Evolutionary conservation across 2,797 vertebrate species (phyloP), one percentile per base, ranked within the genome.

Genomic region (Anniella stebbinsi): DNA sequence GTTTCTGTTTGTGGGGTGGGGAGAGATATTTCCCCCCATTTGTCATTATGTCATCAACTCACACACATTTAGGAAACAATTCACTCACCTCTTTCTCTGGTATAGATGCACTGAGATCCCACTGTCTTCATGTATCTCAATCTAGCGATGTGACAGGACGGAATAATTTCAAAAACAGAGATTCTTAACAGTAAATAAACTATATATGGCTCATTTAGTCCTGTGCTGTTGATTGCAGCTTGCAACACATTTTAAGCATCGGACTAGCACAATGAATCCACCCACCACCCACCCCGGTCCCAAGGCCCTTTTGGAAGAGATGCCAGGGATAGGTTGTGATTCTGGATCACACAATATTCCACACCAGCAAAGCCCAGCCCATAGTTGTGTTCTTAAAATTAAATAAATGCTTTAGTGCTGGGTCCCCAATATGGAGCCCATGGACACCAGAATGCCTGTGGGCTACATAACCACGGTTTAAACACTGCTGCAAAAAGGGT

Each of bases 1-100:
- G 75, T 18, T 33, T 23, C 54, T 91, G 60, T 28, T 36, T 41
- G 60, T 41, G 41, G 60, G 45, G 15, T 23, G n/a, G 15, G 25
- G 13, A n/a, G 10, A 10, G 23, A 33, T 38, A 41, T 90, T 48
- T 33, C 12, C 1, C 63, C 7, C 2, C 38, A 33, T 84, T 85
- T 85, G 72, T 70, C 78, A 85, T 80, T 89, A 86, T n/a, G 51
- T 66, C 36, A 78, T 45, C 54, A 80, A 72, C 12, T 80, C 67
- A 60, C 51, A 60, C 51, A 89, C 30, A 80, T 57, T 60, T 69
- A 89, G 75, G 66, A 80, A 81, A 75, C 36, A 83, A 83, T 83
- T 84, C 30, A 17, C 63, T 70, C 36, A 77, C 25, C 17, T 84
- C 48, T 85, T 78, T 25, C 18, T 78, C 36, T 69, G 45, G 25